Evolutionary conservation across 92 coral and sea anemone species (phyloP).

Genomic region (Pocillopora grandis): DNA sequence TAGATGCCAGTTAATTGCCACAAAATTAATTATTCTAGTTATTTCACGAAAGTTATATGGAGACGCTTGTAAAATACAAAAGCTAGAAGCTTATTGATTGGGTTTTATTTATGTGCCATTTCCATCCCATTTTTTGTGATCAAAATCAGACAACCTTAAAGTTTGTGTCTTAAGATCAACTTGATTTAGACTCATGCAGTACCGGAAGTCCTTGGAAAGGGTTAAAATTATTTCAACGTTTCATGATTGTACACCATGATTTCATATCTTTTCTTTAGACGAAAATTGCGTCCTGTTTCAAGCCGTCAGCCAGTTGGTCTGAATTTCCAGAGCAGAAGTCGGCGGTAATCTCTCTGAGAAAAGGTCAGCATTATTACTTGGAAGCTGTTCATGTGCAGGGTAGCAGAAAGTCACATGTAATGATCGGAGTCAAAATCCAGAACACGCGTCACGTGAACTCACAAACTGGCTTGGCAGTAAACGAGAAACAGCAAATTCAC

Average conservation of each 20-base stretch:
- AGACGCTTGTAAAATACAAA: too few relatives aligned
- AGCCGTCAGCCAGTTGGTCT: conserved; percentile 68
- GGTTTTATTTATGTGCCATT: too few relatives aligned
- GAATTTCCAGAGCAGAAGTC: conserved; percentile 69
- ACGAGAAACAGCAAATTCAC: conserved; percentile 72
- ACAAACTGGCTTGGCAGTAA: conserved; percentile 75
- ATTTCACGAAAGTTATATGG: too few relatives aligned
- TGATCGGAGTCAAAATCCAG: conserved; percentile 76
- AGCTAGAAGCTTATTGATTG: too few relatives aligned
- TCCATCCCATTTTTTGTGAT: too few relatives aligned
- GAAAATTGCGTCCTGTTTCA: conserved; percentile 78
- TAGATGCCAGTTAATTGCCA: too few relatives aligned
- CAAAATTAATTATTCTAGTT: too few relatives aligned
- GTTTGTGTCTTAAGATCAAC: too few relatives aligned
- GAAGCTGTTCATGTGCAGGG: conserved; percentile 76
- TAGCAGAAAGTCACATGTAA: conserved; percentile 55
- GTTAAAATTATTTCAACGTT: not conserved
- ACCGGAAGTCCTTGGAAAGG: too few relatives aligned
- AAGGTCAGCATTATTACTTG: conserved; percentile 68
- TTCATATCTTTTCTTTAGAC: conserved; percentile 35
- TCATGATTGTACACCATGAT: not conserved
- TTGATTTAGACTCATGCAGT: too few relatives aligned
- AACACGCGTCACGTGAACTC: conserved; percentile 72
- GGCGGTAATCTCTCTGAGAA: conserved; percentile 61
- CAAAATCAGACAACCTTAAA: too few relatives aligned